Conservation (phyloP, 1,140 invertebrate genomes). For the Drosophila arizonae region DNA sequence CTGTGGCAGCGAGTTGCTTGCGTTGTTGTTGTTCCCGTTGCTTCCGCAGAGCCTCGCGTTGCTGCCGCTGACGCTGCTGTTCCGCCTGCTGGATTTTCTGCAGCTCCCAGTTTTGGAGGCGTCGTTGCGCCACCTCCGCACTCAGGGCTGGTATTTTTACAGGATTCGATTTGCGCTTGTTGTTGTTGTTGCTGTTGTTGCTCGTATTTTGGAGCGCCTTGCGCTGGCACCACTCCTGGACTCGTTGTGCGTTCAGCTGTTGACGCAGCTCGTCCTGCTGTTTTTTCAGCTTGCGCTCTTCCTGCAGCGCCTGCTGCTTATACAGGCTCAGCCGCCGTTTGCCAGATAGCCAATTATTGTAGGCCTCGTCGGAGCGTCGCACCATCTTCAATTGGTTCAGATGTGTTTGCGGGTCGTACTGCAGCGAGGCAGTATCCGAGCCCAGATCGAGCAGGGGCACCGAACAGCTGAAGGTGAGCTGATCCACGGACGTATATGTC, state of each 20-base stretch:
- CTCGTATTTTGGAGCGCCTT: slow-evolving; percentile 32
- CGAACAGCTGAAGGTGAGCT: background rate
- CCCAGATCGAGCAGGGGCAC: slow-evolving; percentile 44
- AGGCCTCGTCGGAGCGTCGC: slow-evolving; percentile 48
- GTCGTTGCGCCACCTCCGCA: background rate
- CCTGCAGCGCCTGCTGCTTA: slow-evolving; percentile 25
- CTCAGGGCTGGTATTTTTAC: background rate
- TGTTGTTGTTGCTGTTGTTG: no score
- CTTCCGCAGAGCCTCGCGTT: slow-evolving; percentile 1
- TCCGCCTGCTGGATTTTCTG: slow-evolving; percentile 44
- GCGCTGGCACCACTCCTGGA: slow-evolving; percentile 45
- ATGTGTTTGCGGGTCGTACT: slow-evolving; percentile 31
- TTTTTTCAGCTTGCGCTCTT: slow-evolving; percentile 9
- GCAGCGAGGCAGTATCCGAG: slow-evolving; percentile 27
- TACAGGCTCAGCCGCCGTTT: slow-evolving; percentile 45
- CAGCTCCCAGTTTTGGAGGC: slow-evolving; percentile 50
- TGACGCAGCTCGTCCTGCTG: slow-evolving; percentile 26
- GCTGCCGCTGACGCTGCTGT: slow-evolving; percentile 18
- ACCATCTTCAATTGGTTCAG: slow-evolving; percentile 32
- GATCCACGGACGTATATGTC: slow-evolving; percentile 1
- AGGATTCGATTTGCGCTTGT: background rate
- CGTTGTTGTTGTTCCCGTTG: slow-evolving; percentile 32
- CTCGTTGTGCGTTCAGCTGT: slow-evolving; percentile 39
- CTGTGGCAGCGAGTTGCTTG: slow-evolving; percentile 34
- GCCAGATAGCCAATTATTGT: slow-evolving; percentile 60